A percentile compares a stretch with the other conserved stretches of the same genome.
Conservation (phyloP, 2,797 vertebrate genomes). For the Sebastolobus altivelis region DNA sequence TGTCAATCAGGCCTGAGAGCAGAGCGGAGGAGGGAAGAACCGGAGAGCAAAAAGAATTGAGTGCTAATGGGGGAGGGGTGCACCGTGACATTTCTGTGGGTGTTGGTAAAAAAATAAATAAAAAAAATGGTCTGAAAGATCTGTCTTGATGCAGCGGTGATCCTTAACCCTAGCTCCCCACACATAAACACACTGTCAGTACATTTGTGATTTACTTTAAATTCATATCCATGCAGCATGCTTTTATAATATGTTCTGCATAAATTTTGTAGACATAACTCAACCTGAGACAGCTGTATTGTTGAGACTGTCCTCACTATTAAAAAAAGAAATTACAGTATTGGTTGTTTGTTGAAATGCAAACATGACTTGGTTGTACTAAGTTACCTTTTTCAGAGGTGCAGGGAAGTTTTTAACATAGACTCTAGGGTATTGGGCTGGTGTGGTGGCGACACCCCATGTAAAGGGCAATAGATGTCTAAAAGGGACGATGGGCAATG, state of each 20-base stretch:
- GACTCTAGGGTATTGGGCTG: neutral
- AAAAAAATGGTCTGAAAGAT: neutral
- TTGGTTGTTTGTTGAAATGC: neutral
- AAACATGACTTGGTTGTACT: neutral
- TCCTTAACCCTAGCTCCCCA: neutral
- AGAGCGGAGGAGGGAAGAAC: conserved; percentile 18
- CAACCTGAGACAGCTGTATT: neutral
- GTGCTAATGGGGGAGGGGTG: neutral
- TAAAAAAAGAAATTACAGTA: neutral
- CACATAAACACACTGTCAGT: neutral
- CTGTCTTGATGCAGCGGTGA: neutral
- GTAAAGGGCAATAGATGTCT: neutral
- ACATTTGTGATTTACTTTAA: neutral
- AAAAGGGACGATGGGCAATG: neutral
- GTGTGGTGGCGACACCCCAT: neutral
- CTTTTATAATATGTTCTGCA: neutral
- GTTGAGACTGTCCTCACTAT: neutral
- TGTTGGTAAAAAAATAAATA: neutral
- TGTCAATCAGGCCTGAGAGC: conserved; percentile 66
- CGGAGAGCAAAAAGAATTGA: conserved; percentile 11
- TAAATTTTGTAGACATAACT: neutral
- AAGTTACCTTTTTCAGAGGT: neutral
- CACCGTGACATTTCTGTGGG: conserved; percentile 35
- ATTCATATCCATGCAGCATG: neutral
- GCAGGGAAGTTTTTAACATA: neutral